These are phyloP conservation scores for Bryconaethiops microstoma DNA, from an alignment of 2,797 vertebrate genomes.

Conservation along the genomic window DNA sequence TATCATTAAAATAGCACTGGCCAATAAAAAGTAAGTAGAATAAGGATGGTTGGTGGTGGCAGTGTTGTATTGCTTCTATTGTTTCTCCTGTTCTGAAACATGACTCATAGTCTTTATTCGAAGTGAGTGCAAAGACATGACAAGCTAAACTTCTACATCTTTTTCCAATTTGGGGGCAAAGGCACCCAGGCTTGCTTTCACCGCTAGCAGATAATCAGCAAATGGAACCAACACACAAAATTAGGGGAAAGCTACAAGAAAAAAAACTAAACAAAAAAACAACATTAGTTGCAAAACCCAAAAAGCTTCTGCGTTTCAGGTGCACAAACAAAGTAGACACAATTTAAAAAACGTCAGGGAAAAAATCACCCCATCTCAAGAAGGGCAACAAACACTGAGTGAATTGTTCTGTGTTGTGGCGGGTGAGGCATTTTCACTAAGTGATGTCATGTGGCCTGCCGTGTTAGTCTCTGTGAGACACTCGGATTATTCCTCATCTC, in stretches of 20 bases:
- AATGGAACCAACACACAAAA: constrained; percentile 30
- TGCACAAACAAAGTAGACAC: constrained; percentile 63
- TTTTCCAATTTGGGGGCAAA: constrained; percentile 28
- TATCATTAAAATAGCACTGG: too few species aligned
- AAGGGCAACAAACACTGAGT: constrained; percentile 68
- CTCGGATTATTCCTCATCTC: constrained; percentile 70
- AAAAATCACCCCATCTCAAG: constrained; percentile 69
- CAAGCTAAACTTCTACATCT: background rate
- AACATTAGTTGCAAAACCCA: constrained; percentile 62
- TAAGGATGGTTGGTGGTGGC: background rate
- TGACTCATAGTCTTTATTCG: constrained; percentile 4
- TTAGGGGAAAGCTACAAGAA: constrained; percentile 43
- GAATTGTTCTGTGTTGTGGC: constrained; percentile 71
- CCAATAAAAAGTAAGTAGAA: background rate
- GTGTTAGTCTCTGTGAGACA: constrained; percentile 71
- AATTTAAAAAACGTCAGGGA: constrained; percentile 67
- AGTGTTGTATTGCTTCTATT: background rate
- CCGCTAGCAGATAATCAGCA: constrained; percentile 25
- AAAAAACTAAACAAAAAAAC: constrained; percentile 22
- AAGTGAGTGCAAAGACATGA: background rate
- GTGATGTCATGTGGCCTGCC: constrained; percentile 77
- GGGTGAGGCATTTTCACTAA: constrained; percentile 77
- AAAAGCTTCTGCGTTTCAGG: constrained; percentile 55
- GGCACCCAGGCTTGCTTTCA: constrained; percentile 1
- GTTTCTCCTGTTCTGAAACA: background rate